phyloP scores from a whole-genome alignment of 2,797 vertebrate genomes.

The Dryobates pubescens region DNA sequence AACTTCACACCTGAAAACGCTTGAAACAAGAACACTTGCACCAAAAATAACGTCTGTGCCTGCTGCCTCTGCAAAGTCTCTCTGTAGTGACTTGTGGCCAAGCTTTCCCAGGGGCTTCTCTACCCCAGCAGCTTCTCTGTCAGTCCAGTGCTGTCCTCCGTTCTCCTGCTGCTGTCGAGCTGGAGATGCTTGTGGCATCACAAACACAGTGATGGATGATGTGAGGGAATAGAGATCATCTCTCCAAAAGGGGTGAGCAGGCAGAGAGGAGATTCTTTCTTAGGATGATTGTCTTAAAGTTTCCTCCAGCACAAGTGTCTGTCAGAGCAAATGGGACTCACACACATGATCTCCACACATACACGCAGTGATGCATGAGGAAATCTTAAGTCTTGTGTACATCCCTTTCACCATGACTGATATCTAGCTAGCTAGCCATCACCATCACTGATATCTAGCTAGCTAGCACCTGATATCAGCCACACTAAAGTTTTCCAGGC shows the following conservation, averaged over 20 bases:
- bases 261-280: background rate
- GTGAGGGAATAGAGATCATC: background rate
- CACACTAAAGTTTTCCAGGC: background rate
- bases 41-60: slow-evolving; percentile 18
- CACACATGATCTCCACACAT: background rate
- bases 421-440: background rate
- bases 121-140: background rate
- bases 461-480: background rate
- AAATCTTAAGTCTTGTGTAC: background rate
- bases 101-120: background rate
- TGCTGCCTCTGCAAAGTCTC: background rate
- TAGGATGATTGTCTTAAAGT: background rate
- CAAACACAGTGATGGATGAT: background rate
- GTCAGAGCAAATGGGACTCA: background rate
- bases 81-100: background rate
- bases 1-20: slow-evolving; percentile 68
- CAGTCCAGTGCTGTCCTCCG: background rate
- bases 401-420: background rate
- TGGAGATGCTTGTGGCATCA: background rate
- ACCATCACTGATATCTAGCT: background rate
- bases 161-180: background rate
- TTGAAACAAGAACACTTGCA: slow-evolving; percentile 57
- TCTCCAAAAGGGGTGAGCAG: background rate
- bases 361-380: no score
- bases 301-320: background rate